Evolutionary conservation across 2,113 vertebrate species (phyloP).

Genomic region (Neodon shergylaensis): DNA sequence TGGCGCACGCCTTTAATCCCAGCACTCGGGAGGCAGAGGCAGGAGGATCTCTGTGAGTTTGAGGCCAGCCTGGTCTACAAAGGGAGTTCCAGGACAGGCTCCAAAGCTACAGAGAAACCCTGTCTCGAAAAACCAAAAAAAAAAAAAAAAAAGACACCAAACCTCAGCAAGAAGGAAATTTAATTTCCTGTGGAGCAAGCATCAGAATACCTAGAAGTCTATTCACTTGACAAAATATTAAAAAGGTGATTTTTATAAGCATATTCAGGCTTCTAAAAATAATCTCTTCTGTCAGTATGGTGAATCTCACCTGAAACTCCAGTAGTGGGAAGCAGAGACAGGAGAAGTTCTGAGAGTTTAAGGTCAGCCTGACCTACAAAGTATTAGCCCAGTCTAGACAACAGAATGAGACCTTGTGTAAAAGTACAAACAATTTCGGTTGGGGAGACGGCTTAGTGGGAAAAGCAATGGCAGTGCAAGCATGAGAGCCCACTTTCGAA

Average conservation of each 20-base stretch:
- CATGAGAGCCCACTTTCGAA: background rate
- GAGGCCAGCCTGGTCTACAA: too few species aligned
- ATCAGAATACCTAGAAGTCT: conserved; percentile 71
- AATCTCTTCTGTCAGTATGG: background rate
- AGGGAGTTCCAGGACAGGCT: too few species aligned
- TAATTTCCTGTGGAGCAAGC: conserved; percentile 69
- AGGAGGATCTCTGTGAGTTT: too few species aligned
- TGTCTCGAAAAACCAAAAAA: too few species aligned
- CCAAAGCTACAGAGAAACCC: too few species aligned
- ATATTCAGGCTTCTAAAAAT: conserved; percentile 37
- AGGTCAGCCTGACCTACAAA: background rate
- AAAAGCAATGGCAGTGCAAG: background rate
- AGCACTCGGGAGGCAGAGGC: too few species aligned
- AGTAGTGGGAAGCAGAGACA: background rate
- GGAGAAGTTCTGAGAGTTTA: background rate
- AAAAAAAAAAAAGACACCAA: too few species aligned
- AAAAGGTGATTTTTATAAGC: conserved; percentile 68
- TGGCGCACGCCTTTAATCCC: too few species aligned
- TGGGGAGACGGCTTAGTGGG: background rate
- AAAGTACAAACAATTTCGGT: background rate
- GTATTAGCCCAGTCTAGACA: background rate
- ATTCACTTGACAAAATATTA: conserved; percentile 77
- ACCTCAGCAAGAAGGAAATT: conserved; percentile 77
- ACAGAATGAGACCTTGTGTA: background rate
- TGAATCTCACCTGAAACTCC: background rate